Base-by-base conservation (phyloP, 1,140 invertebrate genomes). In the Sarcophaga bullata region DNA sequence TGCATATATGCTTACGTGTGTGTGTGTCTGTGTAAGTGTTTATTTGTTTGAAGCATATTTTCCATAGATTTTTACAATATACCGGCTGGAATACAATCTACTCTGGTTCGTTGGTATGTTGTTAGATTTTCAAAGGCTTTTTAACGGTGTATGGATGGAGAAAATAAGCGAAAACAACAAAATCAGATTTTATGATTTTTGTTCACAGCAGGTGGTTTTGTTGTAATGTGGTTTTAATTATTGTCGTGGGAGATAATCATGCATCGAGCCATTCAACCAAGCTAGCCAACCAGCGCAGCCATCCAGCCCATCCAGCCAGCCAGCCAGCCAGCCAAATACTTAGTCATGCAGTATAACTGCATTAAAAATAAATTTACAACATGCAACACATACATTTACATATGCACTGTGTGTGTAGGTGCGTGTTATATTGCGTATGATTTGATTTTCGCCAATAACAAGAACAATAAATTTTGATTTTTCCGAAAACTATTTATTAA, bases 171-270 rank as follows among this genome's bases (percentile, higher is more conserved):
- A 48, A n/a, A 76, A 48, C 15, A 48, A n/a, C 50, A 78, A 50
- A 50, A 50, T 78, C 73, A 47, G 73, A 49, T 76, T 47, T 76
- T 49, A 76, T 76, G 46, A 49, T 49, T 76, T 50, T 52, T 78
- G 75, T 52, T 50, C 73, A 76, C 49, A 78, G 75, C 48, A 78
- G 75, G 75, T 78, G 75, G 75, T 78, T 78, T 78, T 78, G 48
- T 78, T 78, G 75, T 78, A 78, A 78, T 78, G 75, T 50, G 75
- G 75, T 78, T 78, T 78, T 78, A 78, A 78, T 78, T 78, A 78
- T 78, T 78, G 75, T 78, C 75, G 48, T 52, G 75, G 75, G 75
- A 78, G 49, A 78, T 78, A 78, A 78, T 78, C 75, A 78, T 52
- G 17, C n/a, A 68, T 17, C 25, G 1, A 37, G 4, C 25, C 25